Evolutionary conservation across 53 echinoderm and acorn worm genomes (phyloP), one percentile per base, ranked within the genome.

Genomic region (Pentamera pediparva): DNA sequence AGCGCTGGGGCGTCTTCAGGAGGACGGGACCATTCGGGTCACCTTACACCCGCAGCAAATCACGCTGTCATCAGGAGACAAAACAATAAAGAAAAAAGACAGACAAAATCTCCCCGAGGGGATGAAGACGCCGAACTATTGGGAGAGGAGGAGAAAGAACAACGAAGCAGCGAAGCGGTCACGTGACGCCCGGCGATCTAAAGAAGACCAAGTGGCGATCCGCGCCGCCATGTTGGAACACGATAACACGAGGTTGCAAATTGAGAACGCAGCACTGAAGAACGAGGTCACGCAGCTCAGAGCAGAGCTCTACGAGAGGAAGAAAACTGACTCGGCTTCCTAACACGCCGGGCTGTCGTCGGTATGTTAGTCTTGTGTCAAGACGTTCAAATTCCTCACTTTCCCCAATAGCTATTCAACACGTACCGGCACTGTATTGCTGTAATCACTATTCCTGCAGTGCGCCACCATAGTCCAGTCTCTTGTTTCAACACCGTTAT

Each of bases 131-230:
- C 79, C 83, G 17, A 76, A 81, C 20, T 95, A 95, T 56, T 95
- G 95, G 95, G 95, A 95, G 67, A 69, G 95, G 50, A 61, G 95
- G 80, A 56, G 95, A 75, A 95, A 95, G 58, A 95, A 95, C 62
- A 95, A 95, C 62, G 95, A 90, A 50, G 95, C 95, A 24, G 95
- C 95, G 1, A 95, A 95, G 62, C 58, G 95, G 35, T 91, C 90
- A 4, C 78, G 95, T 8, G 95, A 95, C 75, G 87, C 95, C n/a
- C 74, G 95, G 4, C 82, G 89, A 3, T 87, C 90, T 20, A 95
- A 95, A 78, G 95, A 95, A 63, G 90, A 95, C 74, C 90, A 95
- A 77, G 87, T 95, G 40, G 95, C 90, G 25, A 91, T 95, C 65
- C 84, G 95, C 12, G 95, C 95, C 10, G 90, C 95, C 15, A 59